A percentile compares a stretch with the other conserved stretches of the same genome.
These are phyloP conservation scores for Sphaerophoria taeniata DNA, from an alignment of 2,888 invertebrate genomes.

Conservation along the genomic window DNA sequence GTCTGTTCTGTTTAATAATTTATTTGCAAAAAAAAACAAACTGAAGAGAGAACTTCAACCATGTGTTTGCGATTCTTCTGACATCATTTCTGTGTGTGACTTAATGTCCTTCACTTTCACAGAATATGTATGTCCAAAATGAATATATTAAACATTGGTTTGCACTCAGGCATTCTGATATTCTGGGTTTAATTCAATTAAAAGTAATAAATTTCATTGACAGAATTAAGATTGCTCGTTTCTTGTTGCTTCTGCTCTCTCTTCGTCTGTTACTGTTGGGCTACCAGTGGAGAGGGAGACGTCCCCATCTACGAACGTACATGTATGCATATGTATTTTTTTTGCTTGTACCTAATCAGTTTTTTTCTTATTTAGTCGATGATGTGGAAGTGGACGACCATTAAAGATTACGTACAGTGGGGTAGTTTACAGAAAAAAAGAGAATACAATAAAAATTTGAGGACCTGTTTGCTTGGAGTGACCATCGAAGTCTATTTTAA, in stretches of 20 bases:
- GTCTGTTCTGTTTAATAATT: constrained; percentile 36
- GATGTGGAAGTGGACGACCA: constrained; percentile 12
- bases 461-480: not conserved
- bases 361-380: not conserved
- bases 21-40: constrained; percentile 7
- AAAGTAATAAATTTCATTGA: constrained; percentile 71
- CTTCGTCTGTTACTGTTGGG: constrained; percentile 20
- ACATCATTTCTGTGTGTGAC: constrained; percentile 26
- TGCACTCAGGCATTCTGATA: constrained; percentile 24
- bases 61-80: not conserved
- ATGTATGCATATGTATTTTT: not conserved
- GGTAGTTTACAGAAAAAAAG: not conserved
- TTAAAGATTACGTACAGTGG: constrained; percentile 8
- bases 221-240: constrained; percentile 51
- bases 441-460: not conserved
- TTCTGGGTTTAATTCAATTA: constrained; percentile 66
- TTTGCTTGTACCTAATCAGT: constrained; percentile 33
- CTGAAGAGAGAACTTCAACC: constrained; percentile 8
- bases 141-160: constrained; percentile 7
- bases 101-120: constrained; percentile 38
- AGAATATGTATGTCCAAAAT: not conserved
- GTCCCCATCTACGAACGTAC: not conserved
- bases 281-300: not conserved
- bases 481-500: constrained; percentile 54
- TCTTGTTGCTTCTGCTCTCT: constrained; percentile 1